phyloP scores from a whole-genome alignment of 2,888 invertebrate species.

The Leptarthrus brevirostris region DNA sequence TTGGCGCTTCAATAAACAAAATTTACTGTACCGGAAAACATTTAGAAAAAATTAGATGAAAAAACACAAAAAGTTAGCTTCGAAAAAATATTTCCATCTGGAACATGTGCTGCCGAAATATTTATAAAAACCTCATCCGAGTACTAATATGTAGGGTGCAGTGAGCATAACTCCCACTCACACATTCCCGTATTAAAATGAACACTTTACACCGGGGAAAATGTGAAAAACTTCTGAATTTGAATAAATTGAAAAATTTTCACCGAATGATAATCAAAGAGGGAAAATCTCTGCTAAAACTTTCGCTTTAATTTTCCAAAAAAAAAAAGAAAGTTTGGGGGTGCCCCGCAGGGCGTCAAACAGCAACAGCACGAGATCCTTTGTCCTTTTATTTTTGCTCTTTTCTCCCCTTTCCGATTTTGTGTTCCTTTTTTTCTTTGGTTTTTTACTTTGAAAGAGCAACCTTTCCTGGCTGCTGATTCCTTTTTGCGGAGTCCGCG shows the following conservation, averaged over 20 bases:
- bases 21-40: slow-evolving; percentile 17
- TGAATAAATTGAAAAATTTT: slow-evolving; percentile 46
- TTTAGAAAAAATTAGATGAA: slow-evolving; percentile 3
- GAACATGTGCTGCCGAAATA: slow-evolving; percentile 12
- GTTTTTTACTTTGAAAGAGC: slow-evolving; percentile 12
- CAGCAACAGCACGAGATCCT: too few species aligned
- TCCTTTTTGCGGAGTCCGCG: slow-evolving; percentile 1
- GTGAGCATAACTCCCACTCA: neutral
- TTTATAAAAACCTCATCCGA: neutral
- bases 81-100: slow-evolving; percentile 16
- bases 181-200: neutral
- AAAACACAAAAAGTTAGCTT: neutral
- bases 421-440: neutral
- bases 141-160: neutral
- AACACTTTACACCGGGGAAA: slow-evolving; percentile 1
- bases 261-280: slow-evolving; percentile 38
- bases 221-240: slow-evolving; percentile 1
- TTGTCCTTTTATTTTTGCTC: slow-evolving; percentile 27
- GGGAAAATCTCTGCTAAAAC: slow-evolving; percentile 39
- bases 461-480: slow-evolving; percentile 40
- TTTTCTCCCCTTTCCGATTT: slow-evolving; percentile 20
- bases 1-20: slow-evolving; percentile 45
- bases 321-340: neutral
- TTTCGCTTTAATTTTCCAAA: neutral
- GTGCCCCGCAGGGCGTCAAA: slow-evolving; percentile 30